These are phyloP conservation scores for Seira musarum DNA, from an alignment of 2,888 invertebrate species.

Conservation along the genomic window DNA sequence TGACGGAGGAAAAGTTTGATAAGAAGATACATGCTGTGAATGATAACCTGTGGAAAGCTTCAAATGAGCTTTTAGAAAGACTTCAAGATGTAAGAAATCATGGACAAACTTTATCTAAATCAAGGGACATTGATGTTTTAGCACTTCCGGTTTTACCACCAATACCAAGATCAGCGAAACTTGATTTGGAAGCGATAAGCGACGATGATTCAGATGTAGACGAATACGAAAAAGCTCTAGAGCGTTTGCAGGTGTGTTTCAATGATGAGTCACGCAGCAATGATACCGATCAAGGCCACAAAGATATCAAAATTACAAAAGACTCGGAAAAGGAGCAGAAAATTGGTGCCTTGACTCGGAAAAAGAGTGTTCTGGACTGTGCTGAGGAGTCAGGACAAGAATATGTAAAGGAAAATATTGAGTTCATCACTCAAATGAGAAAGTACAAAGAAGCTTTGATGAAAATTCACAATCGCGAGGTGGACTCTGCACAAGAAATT, in stretches of 20 bases:
- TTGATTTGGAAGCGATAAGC: constrained; percentile 27
- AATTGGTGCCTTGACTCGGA: constrained; percentile 7
- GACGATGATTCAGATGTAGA: constrained; percentile 43
- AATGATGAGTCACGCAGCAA: neutral
- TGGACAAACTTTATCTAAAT: too few species aligned
- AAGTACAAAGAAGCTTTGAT: constrained; percentile 44
- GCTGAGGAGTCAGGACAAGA: constrained; percentile 40
- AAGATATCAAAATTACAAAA: neutral
- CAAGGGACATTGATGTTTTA: too few species aligned
- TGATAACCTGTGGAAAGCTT: constrained; percentile 51
- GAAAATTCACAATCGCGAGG: constrained; percentile 51
- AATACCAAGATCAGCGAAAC: constrained; percentile 35
- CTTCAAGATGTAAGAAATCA: constrained; percentile 26
- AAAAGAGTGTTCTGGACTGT: constrained; percentile 18
- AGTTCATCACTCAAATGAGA: constrained; percentile 46
- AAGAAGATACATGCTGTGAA: constrained; percentile 22
- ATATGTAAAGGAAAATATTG: constrained; percentile 41
- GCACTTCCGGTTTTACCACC: too few species aligned
- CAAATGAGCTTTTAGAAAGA: constrained; percentile 34
- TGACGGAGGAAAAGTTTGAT: constrained; percentile 24
- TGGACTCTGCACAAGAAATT: constrained; percentile 40
- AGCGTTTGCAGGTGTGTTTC: constrained; percentile 19
- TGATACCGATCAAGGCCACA: neutral
- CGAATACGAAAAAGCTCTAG: constrained; percentile 25
- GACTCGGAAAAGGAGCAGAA: neutral